Base-by-base conservation (phyloP, 2,113 vertebrate species). In the Collichthys lucidus region DNA sequence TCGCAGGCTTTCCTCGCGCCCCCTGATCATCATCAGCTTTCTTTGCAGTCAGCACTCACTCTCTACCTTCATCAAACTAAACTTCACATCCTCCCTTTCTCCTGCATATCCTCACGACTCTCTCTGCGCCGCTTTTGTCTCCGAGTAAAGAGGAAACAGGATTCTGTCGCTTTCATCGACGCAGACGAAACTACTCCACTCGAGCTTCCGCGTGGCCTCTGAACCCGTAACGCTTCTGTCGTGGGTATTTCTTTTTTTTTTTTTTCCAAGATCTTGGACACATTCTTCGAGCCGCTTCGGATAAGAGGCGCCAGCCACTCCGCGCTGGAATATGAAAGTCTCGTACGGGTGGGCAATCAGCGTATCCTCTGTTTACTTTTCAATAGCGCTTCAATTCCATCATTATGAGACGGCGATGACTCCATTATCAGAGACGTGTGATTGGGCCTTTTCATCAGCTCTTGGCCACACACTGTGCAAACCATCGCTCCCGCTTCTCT, bases 361-460 rank as follows among this genome's bases (percentile, higher is more conserved):
- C 0, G 86, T 22, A 40, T 82, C 77, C 85, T 91, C 87, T 89
- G 90, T 93, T 92, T 90, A 79, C 85, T 87, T 85, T 77, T 93
- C 91, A 92, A 91, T 89, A 68, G 91, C 81, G 85, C 79, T 88
- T 88, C 74, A 71, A 94, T 92, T 87, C 86, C 81, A 65, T 93
- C 87, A 88, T 90, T 91, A 93, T 17, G 86, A 89, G 89, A 35
- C 83, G 50, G 71, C 83, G 71, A 74, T 78, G 92, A 89, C 85
- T 89, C 89, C 83, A 90, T 90, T 92, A 89, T 90, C 87, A 83
- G 80, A 79, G 80, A 19, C 57, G 89, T 70, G 80, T 94, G 91
- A 94, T 91, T 93, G 92, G 92, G 88, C 87, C 92, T 93, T 92
- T 93, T 94, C 92, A 94, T 89, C 79, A 40, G 90, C 82, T 77